These are phyloP conservation scores for Salvator merianae DNA, from an alignment of 2,113 vertebrate genomes.

Conservation along the genomic window DNA sequence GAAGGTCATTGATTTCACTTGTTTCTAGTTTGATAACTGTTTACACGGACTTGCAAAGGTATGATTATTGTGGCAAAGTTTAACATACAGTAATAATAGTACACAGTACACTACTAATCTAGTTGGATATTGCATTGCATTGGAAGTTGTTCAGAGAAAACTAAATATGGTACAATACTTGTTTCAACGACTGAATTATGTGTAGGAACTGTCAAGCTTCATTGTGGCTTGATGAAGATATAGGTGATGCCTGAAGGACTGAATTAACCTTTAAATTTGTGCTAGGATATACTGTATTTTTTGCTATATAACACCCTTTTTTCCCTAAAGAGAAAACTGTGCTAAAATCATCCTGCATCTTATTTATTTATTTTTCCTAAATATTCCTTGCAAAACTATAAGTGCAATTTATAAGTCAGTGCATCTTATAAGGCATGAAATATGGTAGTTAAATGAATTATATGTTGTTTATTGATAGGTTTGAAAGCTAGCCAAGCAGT, in stretches of 20 bases:
- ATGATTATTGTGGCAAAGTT: neutral
- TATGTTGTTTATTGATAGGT: neutral
- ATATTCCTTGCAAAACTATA: too few species aligned
- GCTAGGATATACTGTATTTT: neutral
- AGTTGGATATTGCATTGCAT: neutral
- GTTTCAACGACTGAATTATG: neutral
- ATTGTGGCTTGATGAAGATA: neutral
- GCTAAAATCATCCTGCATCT: too few species aligned
- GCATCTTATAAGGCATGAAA: neutral
- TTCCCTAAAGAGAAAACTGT: too few species aligned
- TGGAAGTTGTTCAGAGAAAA: neutral
- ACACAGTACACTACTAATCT: neutral
- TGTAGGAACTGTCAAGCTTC: neutral
- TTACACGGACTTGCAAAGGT: neutral
- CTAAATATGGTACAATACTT: neutral
- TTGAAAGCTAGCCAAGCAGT: neutral
- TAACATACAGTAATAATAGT: neutral
- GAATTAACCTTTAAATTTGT: neutral
- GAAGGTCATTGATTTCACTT: neutral
- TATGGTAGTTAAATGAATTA: neutral
- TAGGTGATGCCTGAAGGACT: neutral
- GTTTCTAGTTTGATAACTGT: neutral
- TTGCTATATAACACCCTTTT: too few species aligned
- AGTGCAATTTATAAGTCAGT: too few species aligned
- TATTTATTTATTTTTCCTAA: too few species aligned